phyloP scores from a whole-genome alignment of 2,113 vertebrate genomes.

The Lethenteron camtschaticum region DNA sequence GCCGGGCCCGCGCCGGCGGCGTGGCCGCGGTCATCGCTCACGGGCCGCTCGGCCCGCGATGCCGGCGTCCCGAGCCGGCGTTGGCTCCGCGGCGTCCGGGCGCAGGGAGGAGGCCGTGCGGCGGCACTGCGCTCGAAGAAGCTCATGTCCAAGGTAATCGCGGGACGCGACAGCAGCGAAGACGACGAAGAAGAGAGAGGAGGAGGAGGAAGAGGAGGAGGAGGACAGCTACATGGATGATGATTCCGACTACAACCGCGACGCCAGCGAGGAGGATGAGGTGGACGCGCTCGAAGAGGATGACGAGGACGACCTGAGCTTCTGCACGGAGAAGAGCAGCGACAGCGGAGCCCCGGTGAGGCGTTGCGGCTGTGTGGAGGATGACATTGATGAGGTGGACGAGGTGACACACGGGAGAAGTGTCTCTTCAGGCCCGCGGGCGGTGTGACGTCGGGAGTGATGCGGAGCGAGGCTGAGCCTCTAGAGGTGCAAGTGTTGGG shows the following conservation, averaged over 20 bases:
- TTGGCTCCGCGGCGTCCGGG: background rate
- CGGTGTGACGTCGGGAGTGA: too few relatives aligned
- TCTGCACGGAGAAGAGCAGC: too few relatives aligned
- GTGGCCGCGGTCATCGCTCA: background rate
- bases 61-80: background rate
- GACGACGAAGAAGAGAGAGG: slow-evolving; percentile 2
- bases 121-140: slow-evolving; percentile 5
- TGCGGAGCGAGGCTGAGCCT: too few relatives aligned
- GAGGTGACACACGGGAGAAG: background rate
- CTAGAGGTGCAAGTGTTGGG: too few relatives aligned
- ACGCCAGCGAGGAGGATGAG: background rate
- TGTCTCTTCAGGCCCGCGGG: background rate
- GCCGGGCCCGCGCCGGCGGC: background rate
- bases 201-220: background rate
- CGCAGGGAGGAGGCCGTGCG: slow-evolving; percentile 1
- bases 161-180: slow-evolving; percentile 3
- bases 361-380: background rate
- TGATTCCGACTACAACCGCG: slow-evolving; percentile 1
- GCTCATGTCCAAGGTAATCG: background rate
- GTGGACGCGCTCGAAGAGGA: background rate
- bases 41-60: slow-evolving; percentile 4
- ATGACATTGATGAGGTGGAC: background rate
- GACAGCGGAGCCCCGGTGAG: too few relatives aligned
- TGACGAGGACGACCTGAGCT: background rate
- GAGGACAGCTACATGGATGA: background rate